These are phyloP conservation scores for Yponomeuta evonymella DNA, from an alignment of 2,888 invertebrate species.

Conservation along the genomic window DNA sequence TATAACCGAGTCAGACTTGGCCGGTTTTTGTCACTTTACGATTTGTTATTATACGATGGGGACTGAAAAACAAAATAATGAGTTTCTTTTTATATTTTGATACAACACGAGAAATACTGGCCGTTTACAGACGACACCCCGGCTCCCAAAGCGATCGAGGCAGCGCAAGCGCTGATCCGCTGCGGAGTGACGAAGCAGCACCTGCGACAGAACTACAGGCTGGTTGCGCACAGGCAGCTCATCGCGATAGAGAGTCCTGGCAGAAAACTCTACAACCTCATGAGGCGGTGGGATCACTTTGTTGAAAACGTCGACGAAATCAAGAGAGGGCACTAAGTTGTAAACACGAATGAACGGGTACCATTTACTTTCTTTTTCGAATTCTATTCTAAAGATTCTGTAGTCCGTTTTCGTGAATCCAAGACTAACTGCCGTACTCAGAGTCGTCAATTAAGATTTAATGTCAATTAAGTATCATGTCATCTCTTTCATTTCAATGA, in stretches of 20 bases:
- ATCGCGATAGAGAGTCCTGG: constrained; percentile 61
- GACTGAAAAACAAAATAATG: too few species aligned
- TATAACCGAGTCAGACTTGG: too few species aligned
- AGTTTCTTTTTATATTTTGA: too few species aligned
- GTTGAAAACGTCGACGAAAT: constrained; percentile 41
- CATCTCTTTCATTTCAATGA: too few species aligned
- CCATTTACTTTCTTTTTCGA: too few species aligned
- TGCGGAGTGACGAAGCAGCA: constrained; percentile 78
- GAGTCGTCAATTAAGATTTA: too few species aligned
- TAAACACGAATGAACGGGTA: background rate
- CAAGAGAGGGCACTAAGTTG: constrained; percentile 25
- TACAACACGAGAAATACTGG: too few species aligned
- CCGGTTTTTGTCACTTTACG: too few species aligned
- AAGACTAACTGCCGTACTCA: too few species aligned
- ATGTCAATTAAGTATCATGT: too few species aligned
- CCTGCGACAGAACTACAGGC: constrained; percentile 70
- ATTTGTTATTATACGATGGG: too few species aligned
- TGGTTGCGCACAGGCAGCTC: constrained; percentile 78
- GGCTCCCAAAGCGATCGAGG: constrained; percentile 69
- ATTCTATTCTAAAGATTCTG: background rate
- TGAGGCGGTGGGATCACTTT: constrained; percentile 67
- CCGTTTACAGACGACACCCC: constrained; percentile 73
- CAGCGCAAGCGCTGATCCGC: constrained; percentile 72
- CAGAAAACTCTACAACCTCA: constrained; percentile 53
- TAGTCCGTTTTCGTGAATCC: too few species aligned